These are phyloP conservation scores for Unio pictorum DNA, from an alignment of 2,888 invertebrate genomes.

Conservation along the genomic window DNA sequence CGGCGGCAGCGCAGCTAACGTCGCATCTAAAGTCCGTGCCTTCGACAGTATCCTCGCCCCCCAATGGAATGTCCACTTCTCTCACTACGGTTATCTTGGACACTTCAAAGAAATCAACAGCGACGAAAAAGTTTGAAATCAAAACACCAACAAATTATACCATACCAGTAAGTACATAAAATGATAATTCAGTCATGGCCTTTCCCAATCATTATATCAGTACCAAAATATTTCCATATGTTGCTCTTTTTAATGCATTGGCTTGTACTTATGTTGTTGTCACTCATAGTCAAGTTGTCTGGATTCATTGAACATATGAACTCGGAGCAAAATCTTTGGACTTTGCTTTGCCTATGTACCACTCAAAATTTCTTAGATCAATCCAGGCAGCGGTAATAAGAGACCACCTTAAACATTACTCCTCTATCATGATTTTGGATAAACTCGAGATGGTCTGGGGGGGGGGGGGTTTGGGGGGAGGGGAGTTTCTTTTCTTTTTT, in stretches of 20 bases:
- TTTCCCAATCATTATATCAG: background rate
- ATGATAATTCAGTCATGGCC: background rate
- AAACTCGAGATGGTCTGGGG: too few relatives aligned
- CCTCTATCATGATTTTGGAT: too few relatives aligned
- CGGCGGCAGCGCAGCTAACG: slow-evolving; percentile 6
- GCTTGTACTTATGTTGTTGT: too few relatives aligned
- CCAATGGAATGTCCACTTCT: slow-evolving; percentile 8
- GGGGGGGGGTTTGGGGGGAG: too few relatives aligned
- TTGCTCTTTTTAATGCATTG: too few relatives aligned
- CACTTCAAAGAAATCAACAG: slow-evolving; percentile 9
- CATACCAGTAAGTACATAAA: slow-evolving; percentile 39
- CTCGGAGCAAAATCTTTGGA: too few relatives aligned
- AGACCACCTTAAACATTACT: background rate
- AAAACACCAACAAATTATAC: slow-evolving; percentile 47
- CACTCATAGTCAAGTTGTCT: too few relatives aligned
- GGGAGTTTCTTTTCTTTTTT: too few relatives aligned
- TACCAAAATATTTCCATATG: too few relatives aligned
- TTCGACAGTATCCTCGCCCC: background rate
- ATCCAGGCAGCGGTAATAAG: background rate
- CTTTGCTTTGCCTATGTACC: too few relatives aligned
- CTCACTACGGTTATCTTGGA: slow-evolving; percentile 11
- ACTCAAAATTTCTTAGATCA: too few relatives aligned
- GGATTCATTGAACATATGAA: too few relatives aligned
- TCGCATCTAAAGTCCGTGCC: background rate
- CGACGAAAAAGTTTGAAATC: slow-evolving; percentile 40